phyloP scores from a whole-genome alignment of 2,888 invertebrate species.

The Drosophila robusta region DNA sequence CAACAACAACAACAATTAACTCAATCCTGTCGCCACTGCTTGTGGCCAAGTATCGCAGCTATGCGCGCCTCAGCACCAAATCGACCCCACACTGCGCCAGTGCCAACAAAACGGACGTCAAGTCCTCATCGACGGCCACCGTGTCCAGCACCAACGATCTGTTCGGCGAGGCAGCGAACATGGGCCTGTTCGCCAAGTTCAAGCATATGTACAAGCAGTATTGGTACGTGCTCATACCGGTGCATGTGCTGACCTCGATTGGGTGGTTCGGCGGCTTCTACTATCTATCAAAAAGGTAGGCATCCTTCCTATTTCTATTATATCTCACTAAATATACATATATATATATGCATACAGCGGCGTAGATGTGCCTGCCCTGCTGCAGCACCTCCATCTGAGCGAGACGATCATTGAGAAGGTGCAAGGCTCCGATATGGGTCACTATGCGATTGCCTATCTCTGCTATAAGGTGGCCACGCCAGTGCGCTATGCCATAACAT shows the following conservation, averaged over 20 bases:
- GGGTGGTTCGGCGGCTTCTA: constrained; percentile 96
- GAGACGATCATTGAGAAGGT: constrained; percentile 92
- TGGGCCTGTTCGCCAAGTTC: constrained; percentile 91
- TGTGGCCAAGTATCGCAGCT: constrained; percentile 43
- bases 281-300: constrained; percentile 92
- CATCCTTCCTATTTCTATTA: no score
- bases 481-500: constrained; percentile 94
- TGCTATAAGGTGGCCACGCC: constrained; percentile 97
- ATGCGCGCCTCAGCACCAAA: constrained; percentile 57
- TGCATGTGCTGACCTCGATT: constrained; percentile 94
- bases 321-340: not conserved
- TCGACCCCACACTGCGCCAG: constrained; percentile 56
- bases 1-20: constrained; percentile 17
- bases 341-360: constrained; percentile 88
- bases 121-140: constrained; percentile 63
- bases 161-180: constrained; percentile 85
- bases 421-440: constrained; percentile 92
- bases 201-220: constrained; percentile 97
- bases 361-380: constrained; percentile 92
- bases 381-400: constrained; percentile 92
- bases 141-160: constrained; percentile 62
- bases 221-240: constrained; percentile 98
- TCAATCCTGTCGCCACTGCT: constrained; percentile 42
- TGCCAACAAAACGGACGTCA: constrained; percentile 68
- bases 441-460: constrained; percentile 95